phyloP scores from a whole-genome alignment of 2,113 vertebrate species.

The Pitta sordida region DNA sequence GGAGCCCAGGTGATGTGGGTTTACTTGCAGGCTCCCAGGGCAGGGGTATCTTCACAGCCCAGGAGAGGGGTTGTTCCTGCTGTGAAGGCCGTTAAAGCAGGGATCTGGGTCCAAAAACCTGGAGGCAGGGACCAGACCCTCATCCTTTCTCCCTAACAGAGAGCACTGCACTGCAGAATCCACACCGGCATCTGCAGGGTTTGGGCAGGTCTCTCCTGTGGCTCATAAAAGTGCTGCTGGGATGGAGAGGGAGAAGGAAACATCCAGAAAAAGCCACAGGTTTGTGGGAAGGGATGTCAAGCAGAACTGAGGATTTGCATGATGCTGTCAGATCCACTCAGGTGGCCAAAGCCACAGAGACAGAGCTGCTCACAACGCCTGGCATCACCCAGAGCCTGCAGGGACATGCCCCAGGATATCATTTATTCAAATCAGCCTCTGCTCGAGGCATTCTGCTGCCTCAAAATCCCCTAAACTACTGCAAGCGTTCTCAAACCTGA shows the following conservation, averaged over 20 bases:
- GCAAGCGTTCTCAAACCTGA: neutral
- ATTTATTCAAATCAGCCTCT: neutral
- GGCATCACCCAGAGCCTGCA: neutral
- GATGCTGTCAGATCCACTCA: neutral
- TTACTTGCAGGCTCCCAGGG: neutral
- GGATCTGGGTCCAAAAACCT: neutral
- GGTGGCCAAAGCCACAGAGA: neutral
- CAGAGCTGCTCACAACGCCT: neutral
- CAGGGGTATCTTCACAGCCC: neutral
- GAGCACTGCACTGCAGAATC: neutral
- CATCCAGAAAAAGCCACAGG: neutral
- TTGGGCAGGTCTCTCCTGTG: neutral
- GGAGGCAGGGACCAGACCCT: neutral
- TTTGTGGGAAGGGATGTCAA: fast-evolving
- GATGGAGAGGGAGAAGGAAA: neutral
- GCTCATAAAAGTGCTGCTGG: neutral
- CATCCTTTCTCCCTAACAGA: fast-evolving
- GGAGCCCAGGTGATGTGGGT: neutral
- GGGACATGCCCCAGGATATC: neutral
- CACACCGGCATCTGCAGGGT: neutral
- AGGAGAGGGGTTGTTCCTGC: fast-evolving
- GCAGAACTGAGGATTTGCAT: neutral
- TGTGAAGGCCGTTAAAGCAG: neutral
- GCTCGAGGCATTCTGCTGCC: neutral
- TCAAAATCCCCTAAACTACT: neutral